Evolutionary conservation across 2,113 vertebrate genomes (phyloP), one percentile per base, ranked within the genome.

Genomic region (Malurus alboscapulatus): DNA sequence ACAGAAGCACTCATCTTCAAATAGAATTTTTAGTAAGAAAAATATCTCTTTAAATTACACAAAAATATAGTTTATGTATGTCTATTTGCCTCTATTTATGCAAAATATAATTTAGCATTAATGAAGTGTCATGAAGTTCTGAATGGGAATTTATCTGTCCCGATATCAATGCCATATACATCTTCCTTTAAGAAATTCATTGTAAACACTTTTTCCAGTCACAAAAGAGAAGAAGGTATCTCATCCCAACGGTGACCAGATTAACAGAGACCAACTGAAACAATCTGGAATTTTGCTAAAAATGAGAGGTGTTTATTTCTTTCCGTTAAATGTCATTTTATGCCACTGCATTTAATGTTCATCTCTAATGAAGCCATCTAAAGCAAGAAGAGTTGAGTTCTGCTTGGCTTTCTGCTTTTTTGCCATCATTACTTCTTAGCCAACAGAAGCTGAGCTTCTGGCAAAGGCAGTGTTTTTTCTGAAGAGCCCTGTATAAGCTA

Each of bases 91-190:
- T 91, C 50, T 85, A 77, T 81, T 95, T 87, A 87, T 91, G 87
- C 36, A 93, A 94, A 94, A 62, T 82, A 93, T 21, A 65, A 78
- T 65, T 81, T 87, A 92, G 61, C 34, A 82, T 87, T 91, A 92
- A 92, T 71, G 40, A 94, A 93, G 40, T 53, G 61, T 40, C 36
- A 0, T 67, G 85, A 90, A 74, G 61, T 71, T 90, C 30, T 30
- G 27, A 84, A 77, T 17, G 13, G 57, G 40, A 87, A 84, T 71
- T 84, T 78, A 65, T 65, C 30, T 79, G 62, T 65, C 78, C 58
- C 53, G 45, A 1, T 38, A 53, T 87, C 75, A 72, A 61, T 38
- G 76, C 12, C 27, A 50, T 4, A 84, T 44, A 61, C 15, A 78
- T 30, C 27, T 29, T 84, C n/a, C 25, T 62, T 50, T 34, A 45